A percentile compares a stretch with the other conserved stretches of the same genome.
Conservation (phyloP, 2,888 invertebrate species). For the Abrostola tripartita region DNA sequence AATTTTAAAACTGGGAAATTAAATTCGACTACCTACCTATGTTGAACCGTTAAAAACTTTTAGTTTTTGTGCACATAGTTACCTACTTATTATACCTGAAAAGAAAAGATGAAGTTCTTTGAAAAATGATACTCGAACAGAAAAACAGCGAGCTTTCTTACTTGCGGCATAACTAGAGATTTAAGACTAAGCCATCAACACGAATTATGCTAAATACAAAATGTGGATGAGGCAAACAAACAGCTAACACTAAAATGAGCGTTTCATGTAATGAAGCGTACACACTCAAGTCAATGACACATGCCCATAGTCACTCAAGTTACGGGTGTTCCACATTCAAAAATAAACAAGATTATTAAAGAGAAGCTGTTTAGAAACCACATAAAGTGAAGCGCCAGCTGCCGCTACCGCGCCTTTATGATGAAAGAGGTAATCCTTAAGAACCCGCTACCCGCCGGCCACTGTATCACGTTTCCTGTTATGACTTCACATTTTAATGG, state of each 20-base stretch:
- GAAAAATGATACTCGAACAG: no score
- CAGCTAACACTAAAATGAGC: slow-evolving; percentile 29
- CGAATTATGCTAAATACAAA: not conserved
- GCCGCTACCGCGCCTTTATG: slow-evolving; percentile 83
- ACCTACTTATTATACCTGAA: no score
- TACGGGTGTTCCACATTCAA: slow-evolving; percentile 81
- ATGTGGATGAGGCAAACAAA: slow-evolving; percentile 4
- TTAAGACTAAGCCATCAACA: no score
- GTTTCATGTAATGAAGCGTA: slow-evolving; percentile 49
- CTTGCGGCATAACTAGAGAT: no score
- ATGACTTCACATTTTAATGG: slow-evolving; percentile 86
- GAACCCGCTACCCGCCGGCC: slow-evolving; percentile 67
- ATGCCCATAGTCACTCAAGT: slow-evolving; percentile 74
- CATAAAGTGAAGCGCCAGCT: slow-evolving; percentile 86
- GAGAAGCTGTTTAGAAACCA: slow-evolving; percentile 82
- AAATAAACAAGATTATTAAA: slow-evolving; percentile 87
- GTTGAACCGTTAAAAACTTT: no score
- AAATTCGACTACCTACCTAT: no score
- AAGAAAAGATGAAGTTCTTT: no score
- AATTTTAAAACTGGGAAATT: no score
- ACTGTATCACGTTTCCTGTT: slow-evolving; percentile 87
- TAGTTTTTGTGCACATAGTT: no score
- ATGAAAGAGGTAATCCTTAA: slow-evolving; percentile 82
- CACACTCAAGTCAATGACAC: slow-evolving; percentile 65
- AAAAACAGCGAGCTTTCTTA: no score